These are phyloP conservation scores for Ecdyonurus torrentis DNA, from an alignment of 2,888 invertebrate species.

Conservation along the genomic window DNA sequence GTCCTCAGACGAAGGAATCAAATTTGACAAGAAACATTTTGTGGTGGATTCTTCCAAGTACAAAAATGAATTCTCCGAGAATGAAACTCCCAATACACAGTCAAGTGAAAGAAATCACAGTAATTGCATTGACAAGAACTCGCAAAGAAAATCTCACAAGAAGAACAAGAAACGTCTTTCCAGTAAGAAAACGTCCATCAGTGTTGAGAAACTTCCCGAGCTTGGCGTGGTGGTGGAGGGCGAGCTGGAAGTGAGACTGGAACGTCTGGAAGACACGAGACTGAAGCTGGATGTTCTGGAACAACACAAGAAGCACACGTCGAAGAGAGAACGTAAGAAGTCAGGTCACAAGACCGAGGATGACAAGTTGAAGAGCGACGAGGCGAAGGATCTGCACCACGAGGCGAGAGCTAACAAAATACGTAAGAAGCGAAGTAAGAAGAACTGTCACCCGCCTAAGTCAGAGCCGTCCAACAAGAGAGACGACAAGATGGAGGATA, in stretches of 20 bases:
- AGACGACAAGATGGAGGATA: constrained; percentile 73
- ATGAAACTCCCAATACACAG: constrained; percentile 25
- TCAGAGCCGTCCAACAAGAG: constrained; percentile 30
- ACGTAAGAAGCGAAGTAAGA: constrained; percentile 25
- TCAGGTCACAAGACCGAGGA: constrained; percentile 18
- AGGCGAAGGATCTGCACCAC: constrained; percentile 20
- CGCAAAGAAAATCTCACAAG: constrained; percentile 50
- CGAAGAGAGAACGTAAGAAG: constrained; percentile 27
- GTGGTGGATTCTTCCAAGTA: not conserved
- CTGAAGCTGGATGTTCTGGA: constrained; percentile 19
- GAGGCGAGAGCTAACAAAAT: constrained; percentile 21
- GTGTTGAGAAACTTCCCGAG: constrained; percentile 36
- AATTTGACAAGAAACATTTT: not conserved
- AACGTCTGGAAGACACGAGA: constrained; percentile 22
- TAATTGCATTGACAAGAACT: not conserved
- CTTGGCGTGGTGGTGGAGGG: not conserved
- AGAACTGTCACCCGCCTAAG: constrained; percentile 9
- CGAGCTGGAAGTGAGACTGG: constrained; percentile 10
- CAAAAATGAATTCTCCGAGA: constrained; percentile 33
- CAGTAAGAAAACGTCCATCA: constrained; percentile 41
- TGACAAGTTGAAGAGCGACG: constrained; percentile 25
- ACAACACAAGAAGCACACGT: constrained; percentile 23
- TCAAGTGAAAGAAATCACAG: constrained; percentile 18
- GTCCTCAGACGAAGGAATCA: not conserved
- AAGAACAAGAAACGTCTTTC: constrained; percentile 58